Base-by-base conservation (phyloP, 2,113 vertebrate species). In the Serilophus lunatus region DNA sequence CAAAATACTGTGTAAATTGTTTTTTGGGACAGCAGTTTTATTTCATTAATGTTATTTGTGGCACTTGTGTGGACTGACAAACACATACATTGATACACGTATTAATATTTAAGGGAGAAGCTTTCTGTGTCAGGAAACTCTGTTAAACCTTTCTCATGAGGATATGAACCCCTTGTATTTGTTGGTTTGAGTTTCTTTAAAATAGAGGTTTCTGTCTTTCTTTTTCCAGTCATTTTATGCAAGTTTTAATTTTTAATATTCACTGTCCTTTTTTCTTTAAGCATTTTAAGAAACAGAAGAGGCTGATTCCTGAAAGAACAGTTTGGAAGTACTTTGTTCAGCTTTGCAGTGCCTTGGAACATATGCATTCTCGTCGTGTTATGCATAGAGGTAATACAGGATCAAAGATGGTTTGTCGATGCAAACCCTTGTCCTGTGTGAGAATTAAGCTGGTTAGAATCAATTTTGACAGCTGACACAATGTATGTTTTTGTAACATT, bases 321-420 rank as follows among this genome's bases (percentile, higher is more conserved):
- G 99, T 99, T 81, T 99, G 99, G 99, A 99, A 99, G 95, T 99
- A 99, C 97, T 99, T 99, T 94, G 99, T 99, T 91, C 99, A 99
- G 96, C 98, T 99, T 66, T 99, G 99, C 98, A 99, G 99, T 66
- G 99, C 99, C 0, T 96, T 99, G 96, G 99, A 99, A 90, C 99
- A 99, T 65, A 99, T 99, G 99, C 99, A 99, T 96, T 99, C 99
- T 78, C 98, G 99, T 42, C 98, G 99, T 88, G 99, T 99, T 97
- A 99, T 99, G 99, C 99, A 99, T 80, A 98, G 99, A 99, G 99
- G 99, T 99, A 98, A 97, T 76, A 78, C 0, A 42, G 85, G 64
- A 60, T 74, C 74, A 51, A 26, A 84, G 66, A 70, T 88, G 17
- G 26, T 63, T 61, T 56, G 24, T 38, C 42, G 75, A 57, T 78